Conservation (phyloP, 2,888 invertebrate genomes). For the Hecatera dysodea region DNA sequence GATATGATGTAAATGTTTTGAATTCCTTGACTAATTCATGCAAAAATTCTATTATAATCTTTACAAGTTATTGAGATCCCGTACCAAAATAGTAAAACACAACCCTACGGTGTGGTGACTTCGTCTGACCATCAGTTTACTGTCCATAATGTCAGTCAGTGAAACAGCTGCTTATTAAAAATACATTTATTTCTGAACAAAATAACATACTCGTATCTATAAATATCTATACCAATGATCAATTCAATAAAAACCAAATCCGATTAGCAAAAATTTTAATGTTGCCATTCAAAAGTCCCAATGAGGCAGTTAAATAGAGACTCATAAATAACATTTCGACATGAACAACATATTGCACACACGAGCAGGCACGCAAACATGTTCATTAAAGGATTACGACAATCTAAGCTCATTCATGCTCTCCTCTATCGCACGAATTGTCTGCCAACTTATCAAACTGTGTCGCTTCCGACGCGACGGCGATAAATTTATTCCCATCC, state of each 20-base stretch:
- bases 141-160: neutral
- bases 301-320: slow-evolving; percentile 10
- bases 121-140: too few relatives aligned
- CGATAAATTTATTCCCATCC: slow-evolving; percentile 90
- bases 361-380: slow-evolving; percentile 77
- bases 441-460: slow-evolving; percentile 82
- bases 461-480: slow-evolving; percentile 82
- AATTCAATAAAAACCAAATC: slow-evolving; percentile 9
- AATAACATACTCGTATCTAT: neutral
- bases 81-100: neutral
- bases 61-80: neutral
- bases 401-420: slow-evolving; percentile 86
- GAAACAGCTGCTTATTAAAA: neutral
- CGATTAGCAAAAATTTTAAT: slow-evolving; percentile 8
- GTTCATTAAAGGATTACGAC: slow-evolving; percentile 82
- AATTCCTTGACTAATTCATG: too few relatives aligned
- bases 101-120: neutral
- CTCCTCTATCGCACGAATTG: slow-evolving; percentile 77
- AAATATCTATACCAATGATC: too few relatives aligned
- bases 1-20: too few relatives aligned
- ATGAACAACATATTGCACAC: slow-evolving; percentile 49
- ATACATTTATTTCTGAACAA: neutral
- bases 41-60: too few relatives aligned
- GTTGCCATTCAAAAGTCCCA: neutral
- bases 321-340: slow-evolving; percentile 30